Evolutionary conservation across 2,888 invertebrate genomes (phyloP).

Genomic region (Scaptomyza caliginosa): DNA sequence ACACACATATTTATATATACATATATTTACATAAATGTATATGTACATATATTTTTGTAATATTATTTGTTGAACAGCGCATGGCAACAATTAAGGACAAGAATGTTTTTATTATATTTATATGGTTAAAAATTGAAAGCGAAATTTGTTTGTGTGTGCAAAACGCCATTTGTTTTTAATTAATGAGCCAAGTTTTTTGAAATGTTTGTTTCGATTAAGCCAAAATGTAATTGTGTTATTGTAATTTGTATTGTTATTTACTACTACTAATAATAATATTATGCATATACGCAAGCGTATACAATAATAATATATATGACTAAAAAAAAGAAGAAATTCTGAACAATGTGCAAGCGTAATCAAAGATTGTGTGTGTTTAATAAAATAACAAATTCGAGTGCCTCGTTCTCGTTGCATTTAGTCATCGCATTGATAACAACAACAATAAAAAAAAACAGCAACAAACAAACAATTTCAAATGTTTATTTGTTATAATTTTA

Average conservation of each 20-base stretch:
- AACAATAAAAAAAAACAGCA: slow-evolving; percentile 24
- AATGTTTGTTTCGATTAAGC: slow-evolving; percentile 72
- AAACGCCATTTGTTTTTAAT: slow-evolving; percentile 57
- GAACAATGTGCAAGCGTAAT: too few relatives aligned
- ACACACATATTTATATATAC: slow-evolving; percentile 29
- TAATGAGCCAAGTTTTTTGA: slow-evolving; percentile 60
- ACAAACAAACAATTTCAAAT: slow-evolving; percentile 27
- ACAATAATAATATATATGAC: slow-evolving; percentile 47
- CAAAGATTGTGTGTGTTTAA: slow-evolving; percentile 41
- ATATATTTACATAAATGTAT: slow-evolving; percentile 32
- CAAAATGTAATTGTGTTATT: slow-evolving; percentile 77
- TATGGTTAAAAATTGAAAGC: slow-evolving; percentile 42
- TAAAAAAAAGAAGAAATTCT: too few relatives aligned
- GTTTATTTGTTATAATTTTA: slow-evolving; percentile 45
- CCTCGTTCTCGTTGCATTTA: slow-evolving; percentile 70
- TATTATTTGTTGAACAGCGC: slow-evolving; percentile 68
- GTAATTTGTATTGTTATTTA: slow-evolving; percentile 77
- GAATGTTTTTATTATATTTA: slow-evolving; percentile 48
- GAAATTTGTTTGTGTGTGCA: slow-evolving; percentile 38
- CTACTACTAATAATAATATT: slow-evolving; percentile 51
- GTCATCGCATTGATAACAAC: slow-evolving; percentile 56
- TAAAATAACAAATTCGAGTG: slow-evolving; percentile 64
- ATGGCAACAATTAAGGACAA: slow-evolving; percentile 57
- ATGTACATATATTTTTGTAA: slow-evolving; percentile 69
- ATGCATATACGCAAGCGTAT: slow-evolving; percentile 35